Conservation (phyloP, 2,113 vertebrate genomes). For the Prolemur simus region DNA sequence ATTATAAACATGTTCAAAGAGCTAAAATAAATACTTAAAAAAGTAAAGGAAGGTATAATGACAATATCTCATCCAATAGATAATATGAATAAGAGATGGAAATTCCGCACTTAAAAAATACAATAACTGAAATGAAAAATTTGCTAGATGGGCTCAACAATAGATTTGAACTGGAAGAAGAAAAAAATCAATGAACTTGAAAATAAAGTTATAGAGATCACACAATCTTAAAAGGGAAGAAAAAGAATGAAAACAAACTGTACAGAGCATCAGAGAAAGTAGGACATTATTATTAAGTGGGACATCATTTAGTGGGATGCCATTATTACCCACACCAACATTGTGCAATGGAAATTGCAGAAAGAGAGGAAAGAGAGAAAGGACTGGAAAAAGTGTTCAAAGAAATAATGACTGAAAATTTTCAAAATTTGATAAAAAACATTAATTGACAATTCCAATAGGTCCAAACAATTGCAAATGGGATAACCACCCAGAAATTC, state of each 20-base stretch:
- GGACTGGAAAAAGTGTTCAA: background rate
- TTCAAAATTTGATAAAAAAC: background rate
- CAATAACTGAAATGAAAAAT: background rate
- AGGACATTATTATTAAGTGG: background rate
- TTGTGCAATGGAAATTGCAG: background rate
- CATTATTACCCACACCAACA: background rate
- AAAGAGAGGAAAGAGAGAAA: background rate
- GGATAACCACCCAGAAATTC: background rate
- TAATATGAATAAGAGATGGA: background rate
- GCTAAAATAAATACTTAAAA: background rate
- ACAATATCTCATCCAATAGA: background rate
- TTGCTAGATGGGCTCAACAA: background rate
- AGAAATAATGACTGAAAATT: background rate
- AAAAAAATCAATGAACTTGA: background rate
- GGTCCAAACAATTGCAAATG: background rate
- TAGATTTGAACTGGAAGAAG: background rate
- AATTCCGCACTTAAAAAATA: background rate
- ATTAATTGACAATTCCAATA: background rate
- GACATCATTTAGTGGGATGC: background rate
- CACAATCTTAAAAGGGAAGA: background rate
- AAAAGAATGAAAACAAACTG: background rate
- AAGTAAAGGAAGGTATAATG: background rate
- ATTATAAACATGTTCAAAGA: background rate
- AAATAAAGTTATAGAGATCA: background rate
- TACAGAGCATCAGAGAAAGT: background rate